Evolutionary conservation across 2,888 invertebrate species (phyloP).

Genomic region (Colostygia pectinataria): DNA sequence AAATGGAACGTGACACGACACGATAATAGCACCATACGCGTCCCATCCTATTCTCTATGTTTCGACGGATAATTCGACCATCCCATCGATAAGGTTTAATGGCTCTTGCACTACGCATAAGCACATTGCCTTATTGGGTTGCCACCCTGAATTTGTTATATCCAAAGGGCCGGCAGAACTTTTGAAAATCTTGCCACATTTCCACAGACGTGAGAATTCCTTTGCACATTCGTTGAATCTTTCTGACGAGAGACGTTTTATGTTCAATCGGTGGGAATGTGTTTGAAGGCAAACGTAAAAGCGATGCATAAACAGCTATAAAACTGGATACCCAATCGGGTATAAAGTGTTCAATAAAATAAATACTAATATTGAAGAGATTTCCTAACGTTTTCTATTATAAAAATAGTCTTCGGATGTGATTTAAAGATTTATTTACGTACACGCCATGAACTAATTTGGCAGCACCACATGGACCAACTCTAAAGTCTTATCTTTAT

Average conservation of each 20-base stretch:
- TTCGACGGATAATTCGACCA: conserved; percentile 31
- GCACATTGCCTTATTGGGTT: conserved; percentile 50
- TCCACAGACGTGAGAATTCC: conserved; percentile 50
- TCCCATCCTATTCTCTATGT: conserved; percentile 25
- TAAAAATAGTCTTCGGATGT: conserved; percentile 3
- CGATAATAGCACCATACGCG: conserved; percentile 23
- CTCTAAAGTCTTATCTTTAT: too few relatives aligned
- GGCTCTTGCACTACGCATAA: conserved; percentile 37
- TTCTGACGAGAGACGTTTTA: conserved; percentile 58
- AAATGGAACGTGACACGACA: conserved; percentile 29
- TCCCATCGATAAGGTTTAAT: conserved; percentile 41
- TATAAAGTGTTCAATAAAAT: conserved; percentile 30
- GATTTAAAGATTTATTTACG: conserved; percentile 17
- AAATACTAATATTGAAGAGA: conserved; percentile 28
- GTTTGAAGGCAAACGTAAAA: conserved; percentile 48
- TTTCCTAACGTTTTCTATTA: background rate
- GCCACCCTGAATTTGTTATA: conserved; percentile 46
- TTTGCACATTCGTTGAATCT: conserved; percentile 52
- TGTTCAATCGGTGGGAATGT: conserved; percentile 56
- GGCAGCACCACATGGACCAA: too few relatives aligned
- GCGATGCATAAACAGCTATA: conserved; percentile 46
- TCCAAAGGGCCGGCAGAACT: conserved; percentile 49
- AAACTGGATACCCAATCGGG: conserved; percentile 30
- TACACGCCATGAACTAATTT: background rate
- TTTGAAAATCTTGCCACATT: conserved; percentile 60